These are phyloP conservation scores for Melanostoma mellinum DNA, from an alignment of 2,888 invertebrate species.

Conservation along the genomic window DNA sequence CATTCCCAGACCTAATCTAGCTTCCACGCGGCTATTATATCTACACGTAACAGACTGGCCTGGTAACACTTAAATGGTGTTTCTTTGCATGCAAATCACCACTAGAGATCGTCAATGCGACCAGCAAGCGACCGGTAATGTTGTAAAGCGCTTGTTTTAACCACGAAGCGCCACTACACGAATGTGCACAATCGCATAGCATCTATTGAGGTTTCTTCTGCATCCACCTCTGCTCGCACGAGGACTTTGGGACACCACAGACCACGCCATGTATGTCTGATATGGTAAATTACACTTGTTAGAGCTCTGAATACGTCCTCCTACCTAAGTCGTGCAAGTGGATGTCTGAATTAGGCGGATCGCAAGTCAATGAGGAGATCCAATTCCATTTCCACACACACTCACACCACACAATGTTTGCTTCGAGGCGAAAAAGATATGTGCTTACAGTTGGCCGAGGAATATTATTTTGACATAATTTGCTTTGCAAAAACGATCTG, in stretches of 20 bases:
- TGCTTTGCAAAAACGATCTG: slow-evolving; percentile 26
- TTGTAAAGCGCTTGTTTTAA: slow-evolving; percentile 63
- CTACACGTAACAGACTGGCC: slow-evolving; percentile 46
- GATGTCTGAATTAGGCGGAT: slow-evolving; percentile 61
- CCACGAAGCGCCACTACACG: slow-evolving; percentile 58
- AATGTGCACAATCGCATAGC: slow-evolving; percentile 42
- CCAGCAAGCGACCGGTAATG: slow-evolving; percentile 24
- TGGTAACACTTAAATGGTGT: slow-evolving; percentile 55
- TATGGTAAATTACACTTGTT: slow-evolving; percentile 68
- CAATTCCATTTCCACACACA: not conserved
- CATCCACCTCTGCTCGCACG: slow-evolving; percentile 6
- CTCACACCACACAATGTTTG: slow-evolving; percentile 23
- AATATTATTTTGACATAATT: slow-evolving; percentile 60
- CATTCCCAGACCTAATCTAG: slow-evolving; percentile 53
- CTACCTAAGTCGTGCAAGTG: slow-evolving; percentile 54
- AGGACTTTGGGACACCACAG: slow-evolving; percentile 17
- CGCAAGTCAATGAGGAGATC: slow-evolving; percentile 14
- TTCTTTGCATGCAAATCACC: slow-evolving; percentile 65
- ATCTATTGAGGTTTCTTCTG: slow-evolving; percentile 24
- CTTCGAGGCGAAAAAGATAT: slow-evolving; percentile 30
- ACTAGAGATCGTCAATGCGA: slow-evolving; percentile 37
- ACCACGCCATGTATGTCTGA: slow-evolving; percentile 38
- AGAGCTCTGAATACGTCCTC: slow-evolving; percentile 51
- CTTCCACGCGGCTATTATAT: slow-evolving; percentile 23
- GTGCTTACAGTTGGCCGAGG: slow-evolving; percentile 30